Conservation (phyloP, 2,113 vertebrate genomes). For the Stigmatopora argus region DNA sequence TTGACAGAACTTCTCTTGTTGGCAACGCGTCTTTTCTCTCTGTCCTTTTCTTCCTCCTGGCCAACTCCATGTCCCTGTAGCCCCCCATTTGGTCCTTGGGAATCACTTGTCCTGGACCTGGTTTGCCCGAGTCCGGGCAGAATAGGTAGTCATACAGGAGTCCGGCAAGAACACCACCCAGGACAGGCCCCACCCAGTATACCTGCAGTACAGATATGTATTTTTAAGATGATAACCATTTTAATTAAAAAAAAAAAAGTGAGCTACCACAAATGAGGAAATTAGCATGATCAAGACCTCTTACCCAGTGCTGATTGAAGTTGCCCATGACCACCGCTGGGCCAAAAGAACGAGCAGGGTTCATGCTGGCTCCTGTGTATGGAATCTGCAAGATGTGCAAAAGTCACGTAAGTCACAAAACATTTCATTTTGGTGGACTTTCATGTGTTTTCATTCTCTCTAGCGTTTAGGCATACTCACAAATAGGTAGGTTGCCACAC, state of each 20-base stretch:
- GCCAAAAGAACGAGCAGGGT: constrained; percentile 89
- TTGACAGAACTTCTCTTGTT: constrained; percentile 80
- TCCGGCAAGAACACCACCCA: constrained; percentile 81
- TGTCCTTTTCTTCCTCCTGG: constrained; percentile 74
- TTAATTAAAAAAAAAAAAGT: not conserved
- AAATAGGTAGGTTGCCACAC: constrained; percentile 58
- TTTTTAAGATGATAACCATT: constrained; percentile 4
- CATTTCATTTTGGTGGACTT: constrained; percentile 27
- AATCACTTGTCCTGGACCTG: constrained; percentile 76
- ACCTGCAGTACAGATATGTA: constrained; percentile 63
- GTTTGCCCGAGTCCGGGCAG: constrained; percentile 82
- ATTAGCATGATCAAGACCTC: constrained; percentile 4
- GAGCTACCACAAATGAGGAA: not conserved
- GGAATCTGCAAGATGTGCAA: constrained; percentile 73
- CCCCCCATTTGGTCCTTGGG: constrained; percentile 73
- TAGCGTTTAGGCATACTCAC: constrained; percentile 25
- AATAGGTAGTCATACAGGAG: constrained; percentile 86
- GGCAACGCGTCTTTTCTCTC: constrained; percentile 78
- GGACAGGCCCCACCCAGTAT: constrained; percentile 89
- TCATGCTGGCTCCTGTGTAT: constrained; percentile 93
- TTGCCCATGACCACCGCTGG: constrained; percentile 85
- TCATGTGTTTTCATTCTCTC: constrained; percentile 29
- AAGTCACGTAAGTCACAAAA: not conserved
- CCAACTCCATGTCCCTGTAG: constrained; percentile 77
- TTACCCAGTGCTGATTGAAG: constrained; percentile 92